Evolutionary conservation across 1,140 invertebrate genomes (phyloP).

Genomic region (silkworm (Bombyx mori)): DNA sequence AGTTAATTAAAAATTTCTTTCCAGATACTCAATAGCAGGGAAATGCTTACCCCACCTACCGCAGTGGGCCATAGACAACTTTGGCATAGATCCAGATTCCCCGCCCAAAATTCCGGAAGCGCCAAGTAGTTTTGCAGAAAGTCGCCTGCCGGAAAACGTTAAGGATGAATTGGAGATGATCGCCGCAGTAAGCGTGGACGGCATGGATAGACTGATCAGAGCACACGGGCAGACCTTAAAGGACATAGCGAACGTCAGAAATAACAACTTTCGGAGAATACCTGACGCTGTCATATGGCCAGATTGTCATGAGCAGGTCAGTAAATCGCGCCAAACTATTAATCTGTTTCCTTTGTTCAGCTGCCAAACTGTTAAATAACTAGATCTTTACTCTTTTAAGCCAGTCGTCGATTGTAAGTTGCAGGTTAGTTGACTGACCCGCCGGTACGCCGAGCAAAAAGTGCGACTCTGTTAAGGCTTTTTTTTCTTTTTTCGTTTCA

Average conservation of each 20-base stretch:
- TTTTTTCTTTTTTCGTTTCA: too few relatives aligned
- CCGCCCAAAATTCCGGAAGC: conserved; percentile 65
- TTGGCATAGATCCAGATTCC: conserved; percentile 72
- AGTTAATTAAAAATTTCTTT: conserved; percentile 14
- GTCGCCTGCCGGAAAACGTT: conserved; percentile 35
- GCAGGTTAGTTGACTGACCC: too few relatives aligned
- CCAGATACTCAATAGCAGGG: conserved; percentile 88
- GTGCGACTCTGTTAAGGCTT: too few relatives aligned
- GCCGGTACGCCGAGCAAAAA: too few relatives aligned
- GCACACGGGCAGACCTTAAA: conserved; percentile 96
- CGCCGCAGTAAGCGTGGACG: conserved; percentile 83
- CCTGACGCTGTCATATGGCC: conserved; percentile 97
- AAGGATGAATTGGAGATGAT: conserved; percentile 76
- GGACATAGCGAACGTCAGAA: conserved; percentile 87
- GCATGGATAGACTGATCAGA: conserved; percentile 88
- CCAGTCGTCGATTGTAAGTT: too few relatives aligned
- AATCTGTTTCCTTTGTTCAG: too few relatives aligned
- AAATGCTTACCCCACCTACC: conserved; percentile 83
- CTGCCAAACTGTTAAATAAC: too few relatives aligned
- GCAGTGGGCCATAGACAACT: conserved; percentile 83
- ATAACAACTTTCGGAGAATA: conserved; percentile 83
- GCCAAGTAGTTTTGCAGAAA: conserved; percentile 66
- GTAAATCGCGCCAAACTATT: neutral
- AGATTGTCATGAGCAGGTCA: conserved; percentile 84
- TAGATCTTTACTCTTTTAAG: too few relatives aligned